A percentile compares a stretch with the other conserved stretches of the same genome.
These are phyloP conservation scores for Lasius fuliginosus DNA, from an alignment of 2,888 invertebrate species.

Conservation along the genomic window DNA sequence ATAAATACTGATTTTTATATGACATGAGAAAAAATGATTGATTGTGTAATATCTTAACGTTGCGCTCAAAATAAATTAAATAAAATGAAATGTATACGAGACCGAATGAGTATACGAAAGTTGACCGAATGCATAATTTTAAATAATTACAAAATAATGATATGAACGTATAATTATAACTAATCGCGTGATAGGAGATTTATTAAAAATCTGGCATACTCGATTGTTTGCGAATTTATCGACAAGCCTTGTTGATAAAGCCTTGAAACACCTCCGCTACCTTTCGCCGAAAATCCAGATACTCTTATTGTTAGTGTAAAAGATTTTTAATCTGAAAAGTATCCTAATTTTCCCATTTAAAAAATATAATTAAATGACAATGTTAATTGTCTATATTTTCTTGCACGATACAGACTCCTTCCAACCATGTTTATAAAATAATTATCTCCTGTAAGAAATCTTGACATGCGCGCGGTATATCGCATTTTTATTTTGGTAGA, in stretches of 20 bases:
- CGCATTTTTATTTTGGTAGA: constrained; percentile 37
- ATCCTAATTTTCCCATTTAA: constrained; percentile 17
- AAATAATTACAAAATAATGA: constrained; percentile 11
- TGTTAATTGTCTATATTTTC: constrained; percentile 29
- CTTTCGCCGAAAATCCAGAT: constrained; percentile 38
- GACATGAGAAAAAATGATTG: neutral
- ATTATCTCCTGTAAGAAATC: constrained; percentile 21
- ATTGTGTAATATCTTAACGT: neutral
- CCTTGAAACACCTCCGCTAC: constrained; percentile 43
- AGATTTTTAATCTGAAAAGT: constrained; percentile 28
- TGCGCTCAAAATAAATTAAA: constrained; percentile 11
- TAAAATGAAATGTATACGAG: constrained; percentile 46
- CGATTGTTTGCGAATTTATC: constrained; percentile 31
- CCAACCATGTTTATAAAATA: constrained; percentile 32
- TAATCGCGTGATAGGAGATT: neutral
- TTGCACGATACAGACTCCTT: constrained; percentile 55
- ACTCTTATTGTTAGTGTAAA: constrained; percentile 10
- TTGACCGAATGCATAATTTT: constrained; percentile 14
- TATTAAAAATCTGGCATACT: neutral
- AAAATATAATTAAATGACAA: constrained; percentile 18
- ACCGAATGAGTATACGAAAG: constrained; percentile 42
- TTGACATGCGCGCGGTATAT: neutral
- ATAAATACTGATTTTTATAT: constrained; percentile 14
- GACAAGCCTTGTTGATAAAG: neutral
- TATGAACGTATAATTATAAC: constrained; percentile 11